Conservation (phyloP, 2,797 vertebrate genomes). For the Microctenopoma stevenorrisi region DNA sequence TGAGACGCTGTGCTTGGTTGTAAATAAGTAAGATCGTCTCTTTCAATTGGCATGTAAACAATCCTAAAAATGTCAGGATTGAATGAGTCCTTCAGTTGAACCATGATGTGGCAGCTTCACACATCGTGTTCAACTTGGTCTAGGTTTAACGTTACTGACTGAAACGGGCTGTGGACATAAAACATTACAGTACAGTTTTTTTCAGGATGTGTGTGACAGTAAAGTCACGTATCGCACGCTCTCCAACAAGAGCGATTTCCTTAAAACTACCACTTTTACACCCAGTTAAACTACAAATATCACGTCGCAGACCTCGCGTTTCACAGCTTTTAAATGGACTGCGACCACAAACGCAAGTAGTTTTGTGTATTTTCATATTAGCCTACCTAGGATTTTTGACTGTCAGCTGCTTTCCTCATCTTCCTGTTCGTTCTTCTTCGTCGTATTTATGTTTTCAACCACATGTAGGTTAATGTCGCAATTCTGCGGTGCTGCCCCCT, state of each 20-base stretch:
- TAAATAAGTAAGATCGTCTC: not conserved
- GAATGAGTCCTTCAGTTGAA: not conserved
- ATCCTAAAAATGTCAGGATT: accelerated
- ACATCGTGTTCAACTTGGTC: accelerated
- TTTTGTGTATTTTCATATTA: not conserved
- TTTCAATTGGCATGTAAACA: conserved; percentile 4
- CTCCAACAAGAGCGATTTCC: not conserved
- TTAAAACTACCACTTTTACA: not conserved
- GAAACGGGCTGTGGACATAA: not conserved
- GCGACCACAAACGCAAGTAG: accelerated
- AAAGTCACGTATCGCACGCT: not conserved
- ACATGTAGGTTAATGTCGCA: not conserved
- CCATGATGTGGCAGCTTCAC: not conserved
- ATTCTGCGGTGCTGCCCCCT: conserved; percentile 12
- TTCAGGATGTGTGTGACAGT: not conserved
- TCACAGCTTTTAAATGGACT: not conserved
- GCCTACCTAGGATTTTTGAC: conserved; percentile 40
- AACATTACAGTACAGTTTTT: not conserved
- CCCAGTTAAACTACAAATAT: not conserved
- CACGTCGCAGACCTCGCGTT: accelerated
- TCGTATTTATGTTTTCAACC: too few species aligned
- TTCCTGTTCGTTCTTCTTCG: conserved; percentile 34
- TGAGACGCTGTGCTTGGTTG: accelerated
- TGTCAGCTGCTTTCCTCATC: conserved; percentile 22
- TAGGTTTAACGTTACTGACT: not conserved